Evolutionary conservation across 1,140 invertebrate genomes (phyloP).

Genomic region (Ylistrum balloti): DNA sequence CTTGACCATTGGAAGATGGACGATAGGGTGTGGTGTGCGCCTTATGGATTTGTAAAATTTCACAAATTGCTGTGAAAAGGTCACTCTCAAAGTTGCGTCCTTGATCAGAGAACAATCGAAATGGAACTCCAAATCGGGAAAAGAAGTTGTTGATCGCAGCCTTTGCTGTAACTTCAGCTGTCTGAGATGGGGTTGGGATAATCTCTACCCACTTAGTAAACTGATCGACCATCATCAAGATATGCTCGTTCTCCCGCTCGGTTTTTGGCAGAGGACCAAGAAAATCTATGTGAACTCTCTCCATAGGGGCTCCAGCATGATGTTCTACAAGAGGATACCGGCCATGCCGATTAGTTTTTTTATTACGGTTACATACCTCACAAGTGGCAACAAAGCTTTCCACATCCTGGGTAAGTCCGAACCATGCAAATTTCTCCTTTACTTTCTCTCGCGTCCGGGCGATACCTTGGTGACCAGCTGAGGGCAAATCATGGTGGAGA

Average conservation of each 20-base stretch:
- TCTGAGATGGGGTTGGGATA: too few relatives aligned
- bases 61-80: not conserved
- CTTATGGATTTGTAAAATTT: not conserved
- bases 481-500: conserved; percentile 49
- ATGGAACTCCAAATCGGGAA: not conserved
- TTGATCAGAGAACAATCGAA: not conserved
- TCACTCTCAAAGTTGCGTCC: not conserved
- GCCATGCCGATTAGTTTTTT: conserved; percentile 3
- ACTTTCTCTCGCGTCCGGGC: conserved; percentile 46
- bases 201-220: too few relatives aligned
- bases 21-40: not conserved
- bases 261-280: not conserved
- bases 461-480: conserved; percentile 50
- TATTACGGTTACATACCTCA: conserved; percentile 54
- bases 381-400: conserved; percentile 50
- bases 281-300: not conserved
- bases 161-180: not conserved
- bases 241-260: too few relatives aligned
- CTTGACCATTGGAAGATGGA: not conserved
- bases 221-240: too few relatives aligned
- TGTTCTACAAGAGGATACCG: not conserved
- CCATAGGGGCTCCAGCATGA: not conserved
- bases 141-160: not conserved
- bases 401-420: conserved; percentile 46
- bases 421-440: conserved; percentile 57